Evolutionary conservation across 35 echinoderm and acorn worm species (phyloP), one percentile per base, ranked within the genome.

Genomic region (Stichopus chloronotus): DNA sequence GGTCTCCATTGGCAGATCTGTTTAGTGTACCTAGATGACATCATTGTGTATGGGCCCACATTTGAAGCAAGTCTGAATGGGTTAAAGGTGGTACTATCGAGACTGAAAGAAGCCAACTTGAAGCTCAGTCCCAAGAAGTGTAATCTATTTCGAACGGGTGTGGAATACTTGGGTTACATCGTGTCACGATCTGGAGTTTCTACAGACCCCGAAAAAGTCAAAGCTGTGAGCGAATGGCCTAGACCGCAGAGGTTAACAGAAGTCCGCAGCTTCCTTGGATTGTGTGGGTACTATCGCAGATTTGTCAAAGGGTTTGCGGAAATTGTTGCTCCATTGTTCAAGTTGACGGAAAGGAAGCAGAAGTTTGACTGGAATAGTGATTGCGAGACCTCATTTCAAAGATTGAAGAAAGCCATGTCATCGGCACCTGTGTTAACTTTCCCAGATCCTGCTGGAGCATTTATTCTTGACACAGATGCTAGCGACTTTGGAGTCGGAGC

Each of bases 391-490:
- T 59, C 92, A 12, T 86, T 93, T 76, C 3, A 78, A 13, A 58
- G 5, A 9, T 69, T 93, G 10, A 93, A 94, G 69, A 13, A 22
- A 17, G 85, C 17, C 25, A 6, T 97, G 56, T 82, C 55, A 22
- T 25, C 55, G 7, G 84, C 96, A 3, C 90, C 93, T 12, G 81
- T 94, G 5, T 55, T 97, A 14, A 91, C 91, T 5, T 97, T 90
- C 76, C 95, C 93, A 21, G 53, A 90, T 14, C 53, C 84, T 8
- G 59, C 63, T 6, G 57, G 30, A 8, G 17, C 74, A 43, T 72
- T 92, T 22, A 87, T 97, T 9, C 58, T 97, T 1, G 93, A 94
- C 59, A 94, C 96, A n/a, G 93, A 96, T 76, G 93, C 95, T 16
- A 94, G 93, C 77, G 92, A 92, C 19, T 60, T 88, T 8, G 93